phyloP scores from a whole-genome alignment of 2,113 vertebrate genomes.

The Hydropotes inermis region DNA sequence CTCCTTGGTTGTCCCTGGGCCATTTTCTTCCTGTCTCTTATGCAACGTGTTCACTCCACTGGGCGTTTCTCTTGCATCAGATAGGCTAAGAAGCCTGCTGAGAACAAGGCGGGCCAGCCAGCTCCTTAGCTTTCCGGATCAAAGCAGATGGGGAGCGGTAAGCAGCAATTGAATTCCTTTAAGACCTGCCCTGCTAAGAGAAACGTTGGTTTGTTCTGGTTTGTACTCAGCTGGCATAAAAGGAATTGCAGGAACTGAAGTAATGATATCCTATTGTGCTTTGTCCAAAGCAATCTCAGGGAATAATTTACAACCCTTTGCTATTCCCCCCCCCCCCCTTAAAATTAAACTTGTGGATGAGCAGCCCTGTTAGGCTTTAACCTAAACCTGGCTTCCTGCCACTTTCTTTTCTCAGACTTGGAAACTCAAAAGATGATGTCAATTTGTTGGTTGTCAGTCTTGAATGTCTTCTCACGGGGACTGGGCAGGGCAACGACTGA shows the following conservation, averaged over 20 bases:
- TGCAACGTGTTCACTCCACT: fast-evolving
- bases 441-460: not conserved
- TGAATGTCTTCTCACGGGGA: not conserved
- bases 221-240: not conserved
- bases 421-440: not conserved
- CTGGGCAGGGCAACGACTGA: not conserved
- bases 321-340: not conserved
- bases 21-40: not conserved
- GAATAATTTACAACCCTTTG: not conserved
- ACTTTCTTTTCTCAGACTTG: not conserved
- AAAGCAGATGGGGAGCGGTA: not conserved
- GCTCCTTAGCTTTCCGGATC: not conserved
- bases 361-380: not conserved
- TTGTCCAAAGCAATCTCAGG: not conserved
- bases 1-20: not conserved
- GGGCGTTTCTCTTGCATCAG: not conserved
- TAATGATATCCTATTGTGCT: not conserved
- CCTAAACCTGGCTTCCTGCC: not conserved
- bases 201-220: not conserved
- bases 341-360: not conserved
- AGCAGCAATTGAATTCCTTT: not conserved
- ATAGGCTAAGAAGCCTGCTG: not conserved
- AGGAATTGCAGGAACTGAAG: not conserved
- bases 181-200: not conserved
- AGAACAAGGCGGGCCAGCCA: not conserved